Base-by-base conservation (phyloP, 2,888 invertebrate species). In the Trisateles emortualis region DNA sequence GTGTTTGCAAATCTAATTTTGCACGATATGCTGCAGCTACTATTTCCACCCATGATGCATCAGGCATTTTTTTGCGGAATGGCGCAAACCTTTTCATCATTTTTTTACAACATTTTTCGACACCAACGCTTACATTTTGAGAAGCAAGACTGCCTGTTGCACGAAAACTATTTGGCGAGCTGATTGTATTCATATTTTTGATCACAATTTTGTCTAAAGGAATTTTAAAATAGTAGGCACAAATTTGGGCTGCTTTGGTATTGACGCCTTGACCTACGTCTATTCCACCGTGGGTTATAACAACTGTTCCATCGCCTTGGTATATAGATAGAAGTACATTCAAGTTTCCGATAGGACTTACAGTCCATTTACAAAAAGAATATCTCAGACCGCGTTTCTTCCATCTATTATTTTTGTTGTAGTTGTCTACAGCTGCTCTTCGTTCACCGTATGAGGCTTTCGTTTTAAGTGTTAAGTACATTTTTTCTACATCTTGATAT, bases 221-320 rank as follows among this genome's bases (percentile, higher is more conserved):
- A 63, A 97, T 94, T 1, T 95, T 95, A 10, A 98, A 86, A 0
- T 90, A 90, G 62, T 96, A 94, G 0, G 96, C 97, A 49, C 95
- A 96, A 0, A 96, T 95, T 92, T 97, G 97, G 5, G 95, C 95
- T 1, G 93, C 95, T 93, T 97, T 97, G 0, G 97, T 97, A 68
- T 97, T 96, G 35, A 97, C 92, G 1, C 97, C 97, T 92, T 97
- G 97, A 0, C 97, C 97, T 88, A 95, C 94, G 89, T 96, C 96
- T 38, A 95, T 89, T 1, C 95, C 96, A 22, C 94, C 95, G 68
- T 96, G 96, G 1, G 93, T 90, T 2, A 97, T 84, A 0, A 94
- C 90, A 0, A 97, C 96, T 0, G 95, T 93, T 0, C 95, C 96
- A 83, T 96, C 95, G 1, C 91, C 90, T 13, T 95, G 95, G 74